Conservation (phyloP, 92 coral and sea anemone genomes). For the Muricea muricata region DNA sequence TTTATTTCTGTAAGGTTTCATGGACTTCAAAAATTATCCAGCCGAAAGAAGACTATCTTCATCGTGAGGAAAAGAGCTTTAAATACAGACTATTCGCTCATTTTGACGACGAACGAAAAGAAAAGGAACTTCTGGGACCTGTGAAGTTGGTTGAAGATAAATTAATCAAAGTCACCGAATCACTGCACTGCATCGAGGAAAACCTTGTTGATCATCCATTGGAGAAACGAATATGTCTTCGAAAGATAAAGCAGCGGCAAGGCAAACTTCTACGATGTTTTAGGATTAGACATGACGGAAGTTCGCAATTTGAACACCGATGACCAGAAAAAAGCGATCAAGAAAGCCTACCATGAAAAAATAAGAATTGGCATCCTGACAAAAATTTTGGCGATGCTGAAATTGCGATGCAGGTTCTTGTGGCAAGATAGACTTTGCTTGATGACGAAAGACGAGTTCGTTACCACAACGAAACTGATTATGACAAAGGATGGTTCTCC, state of each 20-base stretch:
- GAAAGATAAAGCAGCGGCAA: conserved; percentile 33
- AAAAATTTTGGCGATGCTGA: conserved; percentile 43
- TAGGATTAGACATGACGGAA: conserved; percentile 50
- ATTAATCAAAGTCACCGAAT: neutral
- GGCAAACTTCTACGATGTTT: conserved; percentile 49
- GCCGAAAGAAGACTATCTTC: neutral
- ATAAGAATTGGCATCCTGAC: conserved; percentile 71
- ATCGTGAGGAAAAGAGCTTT: neutral
- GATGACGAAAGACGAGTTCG: conserved; percentile 50
- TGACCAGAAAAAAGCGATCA: conserved; percentile 29
- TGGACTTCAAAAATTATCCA: neutral
- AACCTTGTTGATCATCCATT: neutral
- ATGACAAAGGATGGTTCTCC: conserved; percentile 62
- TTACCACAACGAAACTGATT: conserved; percentile 56
- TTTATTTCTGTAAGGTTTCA: neutral
- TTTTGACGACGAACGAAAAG: neutral
- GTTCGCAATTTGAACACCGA: conserved; percentile 44
- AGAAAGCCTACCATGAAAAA: conserved; percentile 35
- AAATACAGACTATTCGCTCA: neutral
- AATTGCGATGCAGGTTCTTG: conserved; percentile 38
- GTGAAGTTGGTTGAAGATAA: conserved; percentile 2
- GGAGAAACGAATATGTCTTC: conserved; percentile 27
- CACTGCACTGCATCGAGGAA: neutral
- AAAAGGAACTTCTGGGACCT: neutral
- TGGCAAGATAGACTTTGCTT: conserved; percentile 36